Evolutionary conservation across 2,888 invertebrate species (phyloP), one percentile per base, ranked within the genome.

Genomic region (Nomada hirtipes): DNA sequence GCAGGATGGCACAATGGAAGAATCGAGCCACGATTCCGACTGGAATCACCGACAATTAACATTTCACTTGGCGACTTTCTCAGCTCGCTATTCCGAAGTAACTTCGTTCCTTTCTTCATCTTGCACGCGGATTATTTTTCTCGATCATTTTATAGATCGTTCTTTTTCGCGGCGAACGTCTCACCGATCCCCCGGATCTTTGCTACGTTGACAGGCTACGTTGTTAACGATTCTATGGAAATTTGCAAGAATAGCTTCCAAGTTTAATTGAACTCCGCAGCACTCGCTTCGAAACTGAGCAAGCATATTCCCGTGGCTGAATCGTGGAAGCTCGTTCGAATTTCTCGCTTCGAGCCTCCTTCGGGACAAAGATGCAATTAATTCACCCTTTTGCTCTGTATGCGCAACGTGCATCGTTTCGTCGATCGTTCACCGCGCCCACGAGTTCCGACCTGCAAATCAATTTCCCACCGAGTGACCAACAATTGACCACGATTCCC

Each of bases 351-450:
- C 3, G n/a, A 9, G n/a, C 53, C n/a, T 2, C 13, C 13, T 57
- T 47, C 13, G 15, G 36, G 47, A 53, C 20, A 55, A 26, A 60
- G 60, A 20, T 18, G 72, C 84, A 78, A 81, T 84, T 84, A 81
- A 81, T 78, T 78, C 65, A 20, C 9, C 67, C 50, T 23, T 23
- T 53, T 13, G 59, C 29, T 63, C 29, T 23, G 75, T 75, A 82
- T 84, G 76, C 85, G 23, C 63, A n/a, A 11, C 70, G 82, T 47
- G 78, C 57, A 65, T 76, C 82, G 64, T 69, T 70, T 64, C 79
- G 80, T 53, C 76, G 76, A 84, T 80, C 79, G 77, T 79, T 72
- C 84, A 69, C 78, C 82, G 74, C 83, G 74, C 78, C 71, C 78
- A 82, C 75, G 23, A 44, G 10, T 42, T 20, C 64, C 72, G 29